A percentile compares a stretch with the other conserved stretches of the same genome.
Evolutionary conservation across 2,888 invertebrate species (phyloP).

Genomic region (Meta bourneti): DNA sequence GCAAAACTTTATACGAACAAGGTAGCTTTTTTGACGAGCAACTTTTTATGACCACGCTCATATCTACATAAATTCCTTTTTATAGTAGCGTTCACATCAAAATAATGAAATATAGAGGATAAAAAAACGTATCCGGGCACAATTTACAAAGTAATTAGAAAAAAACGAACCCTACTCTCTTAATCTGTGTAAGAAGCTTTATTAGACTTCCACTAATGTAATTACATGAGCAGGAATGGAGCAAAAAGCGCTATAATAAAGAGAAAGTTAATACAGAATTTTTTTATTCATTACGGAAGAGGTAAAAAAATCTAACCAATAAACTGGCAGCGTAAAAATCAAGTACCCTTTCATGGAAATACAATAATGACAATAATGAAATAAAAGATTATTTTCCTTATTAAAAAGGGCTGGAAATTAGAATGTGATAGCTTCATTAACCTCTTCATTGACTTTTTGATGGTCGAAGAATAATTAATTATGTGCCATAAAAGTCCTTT

Average conservation of each 20-base stretch:
- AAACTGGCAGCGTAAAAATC: conserved; percentile 46
- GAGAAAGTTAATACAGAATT: conserved; percentile 8
- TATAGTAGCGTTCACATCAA: background rate
- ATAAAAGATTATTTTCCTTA: conserved; percentile 42
- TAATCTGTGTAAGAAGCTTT: conserved; percentile 54
- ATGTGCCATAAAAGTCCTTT: conserved; percentile 39
- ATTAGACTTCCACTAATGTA: conserved; percentile 61
- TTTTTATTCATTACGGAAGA: conserved; percentile 9
- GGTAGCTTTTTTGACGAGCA: background rate
- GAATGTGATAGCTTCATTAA: conserved; percentile 74
- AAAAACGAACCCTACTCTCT: conserved; percentile 4
- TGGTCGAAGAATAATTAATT: conserved; percentile 72
- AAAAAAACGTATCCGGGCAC: background rate
- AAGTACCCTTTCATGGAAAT: conserved; percentile 43
- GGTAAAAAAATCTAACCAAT: background rate
- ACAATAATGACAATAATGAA: conserved; percentile 57
- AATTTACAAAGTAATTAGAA: conserved; percentile 42
- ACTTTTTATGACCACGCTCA: background rate
- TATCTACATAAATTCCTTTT: background rate
- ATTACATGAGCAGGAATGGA: conserved; percentile 27
- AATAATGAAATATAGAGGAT: background rate
- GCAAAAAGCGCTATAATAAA: conserved; percentile 38
- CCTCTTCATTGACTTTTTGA: conserved; percentile 73
- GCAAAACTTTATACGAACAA: background rate
- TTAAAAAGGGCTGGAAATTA: conserved; percentile 68